Conservation (phyloP, 2,888 invertebrate species). For the Dyspetes luteomarginatus region DNA sequence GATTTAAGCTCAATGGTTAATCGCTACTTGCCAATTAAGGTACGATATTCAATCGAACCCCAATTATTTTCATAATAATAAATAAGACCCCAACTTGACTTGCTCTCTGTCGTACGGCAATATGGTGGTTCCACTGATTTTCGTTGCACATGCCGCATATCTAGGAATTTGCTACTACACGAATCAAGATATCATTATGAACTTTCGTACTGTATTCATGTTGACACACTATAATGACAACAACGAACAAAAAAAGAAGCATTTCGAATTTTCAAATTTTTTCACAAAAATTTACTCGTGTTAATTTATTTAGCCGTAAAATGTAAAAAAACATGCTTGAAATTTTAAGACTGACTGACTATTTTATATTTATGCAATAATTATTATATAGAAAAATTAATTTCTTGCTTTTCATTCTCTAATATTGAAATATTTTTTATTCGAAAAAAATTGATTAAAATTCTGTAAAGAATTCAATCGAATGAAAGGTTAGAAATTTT, state of each 20-base stretch:
- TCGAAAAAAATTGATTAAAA: too few relatives aligned
- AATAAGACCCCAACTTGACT: constrained; percentile 80
- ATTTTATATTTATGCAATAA: too few relatives aligned
- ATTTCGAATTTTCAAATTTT: constrained; percentile 41
- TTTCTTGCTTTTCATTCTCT: too few relatives aligned
- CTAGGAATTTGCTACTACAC: constrained; percentile 75
- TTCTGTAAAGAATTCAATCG: too few relatives aligned
- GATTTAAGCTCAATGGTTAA: constrained; percentile 88
- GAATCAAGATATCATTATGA: constrained; percentile 76
- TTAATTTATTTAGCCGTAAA: not conserved
- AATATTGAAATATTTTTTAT: too few relatives aligned
- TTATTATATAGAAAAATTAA: too few relatives aligned
- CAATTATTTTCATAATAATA: constrained; percentile 12
- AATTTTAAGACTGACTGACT: too few relatives aligned
- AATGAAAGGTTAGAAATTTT: too few relatives aligned
- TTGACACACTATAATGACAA: not conserved
- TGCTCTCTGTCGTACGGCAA: constrained; percentile 73
- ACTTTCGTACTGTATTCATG: constrained; percentile 31
- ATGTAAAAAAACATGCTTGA: too few relatives aligned
- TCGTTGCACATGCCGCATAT: constrained; percentile 70
- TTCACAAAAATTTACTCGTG: constrained; percentile 4
- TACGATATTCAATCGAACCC: constrained; percentile 80
- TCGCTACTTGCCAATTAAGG: constrained; percentile 90
- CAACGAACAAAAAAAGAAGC: constrained; percentile 36
- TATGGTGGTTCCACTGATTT: constrained; percentile 79